phyloP scores from a whole-genome alignment of 1,140 invertebrate species.

The Ectropis grisescens region DNA sequence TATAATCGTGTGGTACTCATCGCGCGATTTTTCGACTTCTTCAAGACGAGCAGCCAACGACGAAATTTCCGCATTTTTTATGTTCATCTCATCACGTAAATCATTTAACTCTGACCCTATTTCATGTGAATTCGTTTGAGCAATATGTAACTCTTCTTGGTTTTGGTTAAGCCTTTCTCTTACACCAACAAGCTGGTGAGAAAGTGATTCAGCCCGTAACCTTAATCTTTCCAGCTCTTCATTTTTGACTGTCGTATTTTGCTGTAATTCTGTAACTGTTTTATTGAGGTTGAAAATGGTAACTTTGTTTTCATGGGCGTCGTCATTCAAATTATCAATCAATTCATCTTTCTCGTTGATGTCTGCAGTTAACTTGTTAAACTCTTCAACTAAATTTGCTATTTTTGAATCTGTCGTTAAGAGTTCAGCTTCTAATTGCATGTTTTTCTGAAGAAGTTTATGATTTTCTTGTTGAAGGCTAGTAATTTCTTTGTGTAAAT shows the following conservation, averaged over 20 bases:
- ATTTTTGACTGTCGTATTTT: slow-evolving; percentile 29
- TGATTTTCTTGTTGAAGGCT: slow-evolving; percentile 32
- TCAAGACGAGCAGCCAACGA: slow-evolving; percentile 19
- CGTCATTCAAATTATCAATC: slow-evolving; percentile 34
- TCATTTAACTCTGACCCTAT: slow-evolving; percentile 23
- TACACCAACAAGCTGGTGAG: background rate
- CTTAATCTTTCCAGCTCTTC: slow-evolving; percentile 30
- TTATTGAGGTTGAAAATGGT: slow-evolving; percentile 24
- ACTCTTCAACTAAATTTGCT: slow-evolving; percentile 34
- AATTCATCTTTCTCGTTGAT: slow-evolving; percentile 41
- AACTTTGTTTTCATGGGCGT: slow-evolving; percentile 22
- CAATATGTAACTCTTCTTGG: slow-evolving; percentile 27
- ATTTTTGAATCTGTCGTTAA: slow-evolving; percentile 40
- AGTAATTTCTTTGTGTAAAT: slow-evolving; percentile 16
- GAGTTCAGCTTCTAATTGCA: slow-evolving; percentile 35
- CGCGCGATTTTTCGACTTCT: slow-evolving; percentile 22
- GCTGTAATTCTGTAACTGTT: slow-evolving; percentile 26
- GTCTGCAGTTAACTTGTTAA: slow-evolving; percentile 39
- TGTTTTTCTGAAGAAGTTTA: slow-evolving; percentile 23
- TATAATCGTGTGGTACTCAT: slow-evolving; percentile 22
- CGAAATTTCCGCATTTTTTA: slow-evolving; percentile 33
- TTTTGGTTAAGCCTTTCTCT: slow-evolving; percentile 18
- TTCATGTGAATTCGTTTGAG: slow-evolving; percentile 36
- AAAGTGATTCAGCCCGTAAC: slow-evolving; percentile 13
- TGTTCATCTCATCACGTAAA: slow-evolving; percentile 31